Conservation (phyloP, 1,140 invertebrate genomes). For the Leptestheria dahalacensis region DNA sequence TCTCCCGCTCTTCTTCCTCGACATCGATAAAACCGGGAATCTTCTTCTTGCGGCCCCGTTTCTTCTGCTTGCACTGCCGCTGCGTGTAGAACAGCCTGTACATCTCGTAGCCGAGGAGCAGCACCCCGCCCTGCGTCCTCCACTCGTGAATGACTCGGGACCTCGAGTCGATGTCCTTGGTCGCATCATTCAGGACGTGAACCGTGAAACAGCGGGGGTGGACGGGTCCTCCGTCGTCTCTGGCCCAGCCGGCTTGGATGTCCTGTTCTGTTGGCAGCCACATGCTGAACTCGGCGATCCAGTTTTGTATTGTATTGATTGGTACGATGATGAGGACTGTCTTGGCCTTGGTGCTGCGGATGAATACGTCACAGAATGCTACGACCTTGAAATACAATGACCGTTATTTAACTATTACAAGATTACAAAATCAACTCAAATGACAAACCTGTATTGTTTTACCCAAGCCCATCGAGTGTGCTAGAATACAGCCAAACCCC, state of each 20-base stretch:
- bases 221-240: conserved; percentile 18
- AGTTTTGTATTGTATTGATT: conserved; percentile 97
- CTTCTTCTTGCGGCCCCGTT: conserved; percentile 29
- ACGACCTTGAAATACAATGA: conserved; percentile 44
- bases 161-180: conserved; percentile 74
- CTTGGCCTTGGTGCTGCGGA: conserved; percentile 72
- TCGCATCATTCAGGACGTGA: conserved; percentile 82
- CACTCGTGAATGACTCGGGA: conserved; percentile 55
- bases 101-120: conserved; percentile 95
- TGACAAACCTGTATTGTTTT: conserved; percentile 76
- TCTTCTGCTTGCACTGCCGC: conserved; percentile 55
- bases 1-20: conserved; percentile 58
- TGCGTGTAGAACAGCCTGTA: conserved; percentile 39
- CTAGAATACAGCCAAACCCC: conserved; percentile 93
- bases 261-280: conserved; percentile 57
- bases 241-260: conserved; percentile 21
- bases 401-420: conserved; percentile 10
- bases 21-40: conserved; percentile 38
- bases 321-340: conserved; percentile 93
- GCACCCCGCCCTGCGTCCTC: conserved; percentile 72
- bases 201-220: conserved; percentile 66
- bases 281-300: conserved; percentile 93
- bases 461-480: conserved; percentile 98
- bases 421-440: conserved; percentile 12
- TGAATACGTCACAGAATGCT: conserved; percentile 89